Conservation (phyloP, 2,113 vertebrate species). For the Hystrix brachyura region DNA sequence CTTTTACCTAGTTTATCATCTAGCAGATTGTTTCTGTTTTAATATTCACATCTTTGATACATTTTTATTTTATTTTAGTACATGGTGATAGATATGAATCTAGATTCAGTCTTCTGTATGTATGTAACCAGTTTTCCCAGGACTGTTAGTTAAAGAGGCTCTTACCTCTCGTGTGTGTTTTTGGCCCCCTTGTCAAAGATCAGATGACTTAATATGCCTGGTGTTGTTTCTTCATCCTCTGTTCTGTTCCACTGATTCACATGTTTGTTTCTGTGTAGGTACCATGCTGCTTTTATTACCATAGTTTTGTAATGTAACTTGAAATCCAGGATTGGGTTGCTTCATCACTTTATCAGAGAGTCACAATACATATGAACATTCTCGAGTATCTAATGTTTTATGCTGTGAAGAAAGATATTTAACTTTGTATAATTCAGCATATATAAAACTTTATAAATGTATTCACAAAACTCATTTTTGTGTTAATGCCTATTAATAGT, state of each 20-base stretch:
- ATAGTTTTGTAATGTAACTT: not conserved
- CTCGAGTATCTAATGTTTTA: slow-evolving; percentile 29
- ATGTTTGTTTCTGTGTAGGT: not conserved
- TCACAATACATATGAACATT: not conserved
- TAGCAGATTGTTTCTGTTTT: not conserved
- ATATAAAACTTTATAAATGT: slow-evolving; percentile 36
- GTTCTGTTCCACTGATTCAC: not conserved
- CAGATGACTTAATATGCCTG: not conserved
- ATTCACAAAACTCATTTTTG: slow-evolving; percentile 53
- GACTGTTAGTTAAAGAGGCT: not conserved
- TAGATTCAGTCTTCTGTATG: not conserved
- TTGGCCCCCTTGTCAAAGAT: not conserved
- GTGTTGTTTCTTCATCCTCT: not conserved
- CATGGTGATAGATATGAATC: not conserved
- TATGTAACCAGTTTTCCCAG: not conserved
- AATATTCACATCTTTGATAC: not conserved
- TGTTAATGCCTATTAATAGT: slow-evolving; percentile 41
- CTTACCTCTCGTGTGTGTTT: not conserved
- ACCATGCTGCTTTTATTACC: not conserved
- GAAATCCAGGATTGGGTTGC: not conserved
- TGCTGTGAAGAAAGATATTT: slow-evolving; percentile 43
- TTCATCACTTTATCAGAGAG: not conserved
- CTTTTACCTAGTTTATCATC: not conserved
- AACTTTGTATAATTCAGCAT: slow-evolving; percentile 33
- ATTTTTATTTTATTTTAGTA: not conserved